Evolutionary conservation across 2,888 invertebrate species (phyloP).

Genomic region (Deilephila porcellus): DNA sequence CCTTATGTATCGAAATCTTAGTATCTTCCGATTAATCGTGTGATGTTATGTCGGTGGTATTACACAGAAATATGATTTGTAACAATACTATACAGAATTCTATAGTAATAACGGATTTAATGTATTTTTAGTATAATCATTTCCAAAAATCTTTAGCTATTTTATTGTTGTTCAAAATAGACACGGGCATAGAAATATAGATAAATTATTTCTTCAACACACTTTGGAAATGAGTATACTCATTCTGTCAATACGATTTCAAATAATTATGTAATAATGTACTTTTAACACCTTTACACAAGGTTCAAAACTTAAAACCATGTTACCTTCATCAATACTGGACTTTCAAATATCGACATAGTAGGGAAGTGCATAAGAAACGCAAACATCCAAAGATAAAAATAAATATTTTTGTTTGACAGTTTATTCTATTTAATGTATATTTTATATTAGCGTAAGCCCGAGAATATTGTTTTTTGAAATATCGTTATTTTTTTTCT

Average conservation of each 20-base stretch:
- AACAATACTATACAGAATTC: background rate
- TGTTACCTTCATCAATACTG: constrained; percentile 35
- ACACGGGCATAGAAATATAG: background rate
- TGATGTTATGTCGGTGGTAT: background rate
- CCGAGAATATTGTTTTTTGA: constrained; percentile 38
- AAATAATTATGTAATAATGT: background rate
- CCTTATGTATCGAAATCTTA: constrained; percentile 30
- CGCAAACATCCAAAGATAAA: constrained; percentile 58
- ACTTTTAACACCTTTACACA: background rate
- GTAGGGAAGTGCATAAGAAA: constrained; percentile 77
- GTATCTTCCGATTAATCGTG: constrained; percentile 37
- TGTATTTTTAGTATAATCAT: background rate
- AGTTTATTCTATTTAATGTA: constrained; percentile 44
- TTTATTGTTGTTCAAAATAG: background rate
- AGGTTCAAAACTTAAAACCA: background rate
- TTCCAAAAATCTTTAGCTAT: background rate
- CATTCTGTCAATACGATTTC: background rate
- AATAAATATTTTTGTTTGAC: constrained; percentile 45
- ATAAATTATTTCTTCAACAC: background rate
- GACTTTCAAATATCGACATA: constrained; percentile 52
- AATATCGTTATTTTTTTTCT: constrained; percentile 52
- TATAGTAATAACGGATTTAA: background rate
- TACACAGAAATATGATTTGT: background rate
- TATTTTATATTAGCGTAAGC: constrained; percentile 53
- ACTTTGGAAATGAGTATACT: background rate